phyloP scores from a whole-genome alignment of 2,113 vertebrate species.

The Epinephelus cyanopodus region DNA sequence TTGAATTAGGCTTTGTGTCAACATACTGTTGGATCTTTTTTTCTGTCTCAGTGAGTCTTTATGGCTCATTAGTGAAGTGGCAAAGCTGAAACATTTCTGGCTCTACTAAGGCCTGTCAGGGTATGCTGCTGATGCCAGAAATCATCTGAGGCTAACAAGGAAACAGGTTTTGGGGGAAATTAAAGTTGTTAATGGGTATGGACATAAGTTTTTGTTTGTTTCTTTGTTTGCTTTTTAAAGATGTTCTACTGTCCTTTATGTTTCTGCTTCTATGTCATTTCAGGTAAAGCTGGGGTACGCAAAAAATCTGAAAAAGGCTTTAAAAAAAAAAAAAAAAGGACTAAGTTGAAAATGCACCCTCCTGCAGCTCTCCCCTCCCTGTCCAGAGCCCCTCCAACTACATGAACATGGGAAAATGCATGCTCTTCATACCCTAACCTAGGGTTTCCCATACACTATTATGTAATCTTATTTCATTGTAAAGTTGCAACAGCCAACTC shows the following conservation, averaged over 20 bases:
- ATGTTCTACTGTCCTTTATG: not conserved
- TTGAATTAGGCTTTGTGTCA: constrained; percentile 45
- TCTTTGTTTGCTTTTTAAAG: not conserved
- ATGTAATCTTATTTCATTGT: too few relatives aligned
- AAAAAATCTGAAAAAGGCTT: too few relatives aligned
- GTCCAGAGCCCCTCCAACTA: too few relatives aligned
- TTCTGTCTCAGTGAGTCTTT: constrained; percentile 36
- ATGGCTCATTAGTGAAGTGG: constrained; percentile 56
- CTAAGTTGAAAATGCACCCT: too few relatives aligned
- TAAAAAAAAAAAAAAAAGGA: too few relatives aligned
- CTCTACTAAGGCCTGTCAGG: not conserved
- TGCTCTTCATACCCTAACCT: too few relatives aligned
- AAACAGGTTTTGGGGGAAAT: constrained; percentile 6
- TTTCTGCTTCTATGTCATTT: not conserved
- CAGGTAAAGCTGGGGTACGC: not conserved
- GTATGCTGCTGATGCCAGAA: constrained; percentile 24
- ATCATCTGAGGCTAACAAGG: constrained; percentile 12
- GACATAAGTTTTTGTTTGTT: not conserved
- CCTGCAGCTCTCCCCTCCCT: too few relatives aligned
- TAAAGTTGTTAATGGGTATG: not conserved
- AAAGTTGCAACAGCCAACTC: too few relatives aligned
- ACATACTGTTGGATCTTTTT: constrained; percentile 22
- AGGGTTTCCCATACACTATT: too few relatives aligned
- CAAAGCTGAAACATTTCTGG: constrained; percentile 49
- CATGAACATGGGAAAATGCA: too few relatives aligned